Evolutionary conservation across 2,797 vertebrate species (phyloP), one percentile per base, ranked within the genome.

Genomic region (Tragelaphus oryx): DNA sequence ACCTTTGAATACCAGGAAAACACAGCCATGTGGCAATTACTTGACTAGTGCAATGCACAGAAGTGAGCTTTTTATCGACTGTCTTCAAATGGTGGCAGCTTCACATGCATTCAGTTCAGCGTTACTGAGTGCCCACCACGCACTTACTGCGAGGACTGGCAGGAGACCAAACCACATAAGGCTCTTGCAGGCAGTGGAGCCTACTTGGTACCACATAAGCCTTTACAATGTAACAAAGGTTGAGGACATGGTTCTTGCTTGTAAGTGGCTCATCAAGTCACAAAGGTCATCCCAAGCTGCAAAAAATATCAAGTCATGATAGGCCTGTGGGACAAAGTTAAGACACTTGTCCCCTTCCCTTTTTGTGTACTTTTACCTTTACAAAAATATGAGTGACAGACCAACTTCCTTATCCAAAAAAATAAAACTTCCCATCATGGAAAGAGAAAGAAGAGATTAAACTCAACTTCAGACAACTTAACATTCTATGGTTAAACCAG

Each of bases 251-350:
- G 48, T 76, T 96, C 93, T 91, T 91, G 91, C 48, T 97, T 65
- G 90, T 96, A 89, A n/a, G 30, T 88, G 83, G 92, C 82, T 97
- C 87, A 96, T 87, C 83, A 95, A 97, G 57, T 94, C 93, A 96
- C 68, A 96, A 93, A 93, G 60, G 79, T 92, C 86, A 96, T 87
- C 86, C 80, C 91, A 96, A 94, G 86, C 88, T 94, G 79, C 87
- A 96, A 96, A 95, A 96, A 92, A 93, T 89, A 95, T 62, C 94
- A 96, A 95, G 75, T 96, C 75, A 96, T 94, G 65, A 95, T 83
- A 91, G 86, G 74, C 68, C 86, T 91, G 71, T 91, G 92, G 75
- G 68, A 89, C 80, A 95, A 89, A 94, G 37, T 1, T 86, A 62
- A 52, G 75, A 86, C 46, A 94, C 20, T 28, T 9, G 37, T 79